Conservation (phyloP, 2,797 vertebrate species). For the Benthosema pterotum region DNA sequence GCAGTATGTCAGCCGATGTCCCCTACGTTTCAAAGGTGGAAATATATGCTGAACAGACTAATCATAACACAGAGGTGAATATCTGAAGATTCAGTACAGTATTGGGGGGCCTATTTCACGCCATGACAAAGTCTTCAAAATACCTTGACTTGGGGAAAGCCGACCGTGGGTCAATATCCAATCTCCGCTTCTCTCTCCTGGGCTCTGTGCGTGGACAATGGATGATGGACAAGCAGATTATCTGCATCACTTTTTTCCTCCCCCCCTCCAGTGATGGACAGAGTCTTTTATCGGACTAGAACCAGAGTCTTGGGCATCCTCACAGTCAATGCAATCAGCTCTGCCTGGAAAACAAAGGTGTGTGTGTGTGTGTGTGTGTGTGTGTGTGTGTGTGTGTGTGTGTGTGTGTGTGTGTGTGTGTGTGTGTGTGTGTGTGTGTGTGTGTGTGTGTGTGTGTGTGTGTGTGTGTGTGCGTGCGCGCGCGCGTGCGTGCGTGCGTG, state of each 20-base stretch:
- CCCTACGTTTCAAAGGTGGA: conserved; percentile 20
- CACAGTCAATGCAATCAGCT: conserved; percentile 65
- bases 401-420: conserved; percentile 19
- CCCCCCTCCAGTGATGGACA: conserved; percentile 55
- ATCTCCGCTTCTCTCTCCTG: conserved; percentile 48
- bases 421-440: conserved; percentile 21
- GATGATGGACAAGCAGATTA: conserved; percentile 68
- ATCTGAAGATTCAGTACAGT: conserved; percentile 10
- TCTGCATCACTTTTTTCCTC: conserved; percentile 36
- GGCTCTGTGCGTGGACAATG: conserved; percentile 59
- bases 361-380: conserved; percentile 39
- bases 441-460: conserved; percentile 32
- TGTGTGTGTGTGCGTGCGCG: conserved; percentile 29
- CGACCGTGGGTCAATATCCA: conserved; percentile 69
- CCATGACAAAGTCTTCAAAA: conserved; percentile 60
- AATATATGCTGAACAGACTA: conserved; percentile 16
- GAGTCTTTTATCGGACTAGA: conserved; percentile 66
- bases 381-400: conserved; percentile 17
- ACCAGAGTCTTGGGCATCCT: conserved; percentile 54
- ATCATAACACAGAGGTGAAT: conserved; percentile 15
- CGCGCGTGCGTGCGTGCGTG: conserved; percentile 29
- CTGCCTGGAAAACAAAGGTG: conserved; percentile 39
- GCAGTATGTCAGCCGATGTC: conserved; percentile 8
- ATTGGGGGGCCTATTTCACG: conserved; percentile 35
- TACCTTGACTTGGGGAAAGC: conserved; percentile 53